phyloP scores from a whole-genome alignment of 2,888 invertebrate species.

The Platycheirus albimanus region DNA sequence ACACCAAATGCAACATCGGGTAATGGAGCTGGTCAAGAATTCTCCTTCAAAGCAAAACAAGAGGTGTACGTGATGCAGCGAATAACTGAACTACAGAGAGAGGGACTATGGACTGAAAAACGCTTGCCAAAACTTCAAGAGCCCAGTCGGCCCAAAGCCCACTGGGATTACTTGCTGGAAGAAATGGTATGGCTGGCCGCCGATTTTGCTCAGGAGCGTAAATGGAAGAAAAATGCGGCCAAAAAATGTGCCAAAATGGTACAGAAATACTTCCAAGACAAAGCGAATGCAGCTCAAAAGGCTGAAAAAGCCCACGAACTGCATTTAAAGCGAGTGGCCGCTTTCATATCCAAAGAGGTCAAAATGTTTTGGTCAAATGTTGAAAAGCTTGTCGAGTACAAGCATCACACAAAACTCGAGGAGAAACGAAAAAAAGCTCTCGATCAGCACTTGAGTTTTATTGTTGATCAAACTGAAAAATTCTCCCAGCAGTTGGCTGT shows the following conservation, averaged over 20 bases:
- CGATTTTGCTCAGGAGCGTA: conserved; percentile 98
- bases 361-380: conserved; percentile 98
- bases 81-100: conserved; percentile 94
- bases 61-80: conserved; percentile 97
- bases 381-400: conserved; percentile 97
- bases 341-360: conserved; percentile 95
- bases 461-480: conserved; percentile 99
- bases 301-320: conserved; percentile 96
- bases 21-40: conserved; percentile 82
- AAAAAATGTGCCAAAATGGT: conserved; percentile 96
- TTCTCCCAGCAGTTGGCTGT: conserved; percentile 96
- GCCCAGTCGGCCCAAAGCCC: conserved; percentile 94
- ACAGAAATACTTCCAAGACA: conserved; percentile 95
- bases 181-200: conserved; percentile 99
- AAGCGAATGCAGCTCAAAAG: conserved; percentile 93
- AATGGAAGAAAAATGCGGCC: conserved; percentile 98
- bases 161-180: conserved; percentile 99
- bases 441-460: conserved; percentile 98
- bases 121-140: conserved; percentile 96
- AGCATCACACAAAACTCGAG: conserved; percentile 95
- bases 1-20: conserved; percentile 73
- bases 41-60: conserved; percentile 93
- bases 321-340: conserved; percentile 92
- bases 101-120: conserved; percentile 97
- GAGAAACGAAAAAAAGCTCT: conserved; percentile 97